Conservation (phyloP, 2,113 vertebrate genomes). For the Cephalophus harveyi region DNA sequence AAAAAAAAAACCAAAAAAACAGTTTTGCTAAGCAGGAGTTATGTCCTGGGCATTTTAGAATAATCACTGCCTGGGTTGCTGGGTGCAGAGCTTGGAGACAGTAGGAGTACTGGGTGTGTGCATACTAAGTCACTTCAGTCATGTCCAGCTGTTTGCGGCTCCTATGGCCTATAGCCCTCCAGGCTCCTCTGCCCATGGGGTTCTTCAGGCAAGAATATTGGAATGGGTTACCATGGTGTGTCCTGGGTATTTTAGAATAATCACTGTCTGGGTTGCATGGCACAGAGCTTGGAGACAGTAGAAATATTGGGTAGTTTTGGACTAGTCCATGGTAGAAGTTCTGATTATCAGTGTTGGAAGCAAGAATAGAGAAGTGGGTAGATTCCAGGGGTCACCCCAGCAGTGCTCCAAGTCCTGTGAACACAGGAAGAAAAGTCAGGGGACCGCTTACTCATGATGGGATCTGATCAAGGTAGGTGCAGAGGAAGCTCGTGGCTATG, state of each 20-base stretch:
- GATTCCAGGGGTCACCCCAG: neutral
- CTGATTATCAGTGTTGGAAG: neutral
- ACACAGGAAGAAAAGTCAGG: neutral
- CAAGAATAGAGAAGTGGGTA: neutral
- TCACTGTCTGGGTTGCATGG: neutral
- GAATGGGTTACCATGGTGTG: neutral
- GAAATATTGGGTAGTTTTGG: neutral
- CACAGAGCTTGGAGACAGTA: neutral
- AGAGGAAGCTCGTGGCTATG: neutral
- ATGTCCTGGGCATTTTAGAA: neutral
- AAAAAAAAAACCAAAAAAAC: neutral
- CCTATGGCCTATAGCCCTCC: neutral
- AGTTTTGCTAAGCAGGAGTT: neutral
- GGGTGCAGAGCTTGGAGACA: neutral
- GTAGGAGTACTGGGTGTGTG: neutral
- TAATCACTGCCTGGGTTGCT: too few relatives aligned
- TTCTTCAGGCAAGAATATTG: neutral
- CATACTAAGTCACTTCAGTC: neutral
- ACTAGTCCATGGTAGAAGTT: neutral
- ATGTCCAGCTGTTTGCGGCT: neutral
- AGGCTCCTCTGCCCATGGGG: neutral
- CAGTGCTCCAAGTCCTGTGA: neutral
- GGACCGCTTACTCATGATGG: rapidly evolving
- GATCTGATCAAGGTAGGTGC: neutral
- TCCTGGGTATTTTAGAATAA: neutral